Percentiles rank a stretch among this genome's conserved stretches.
phyloP scores from a whole-genome alignment of 2,113 vertebrate species.

The Ariopsis seemanni region DNA sequence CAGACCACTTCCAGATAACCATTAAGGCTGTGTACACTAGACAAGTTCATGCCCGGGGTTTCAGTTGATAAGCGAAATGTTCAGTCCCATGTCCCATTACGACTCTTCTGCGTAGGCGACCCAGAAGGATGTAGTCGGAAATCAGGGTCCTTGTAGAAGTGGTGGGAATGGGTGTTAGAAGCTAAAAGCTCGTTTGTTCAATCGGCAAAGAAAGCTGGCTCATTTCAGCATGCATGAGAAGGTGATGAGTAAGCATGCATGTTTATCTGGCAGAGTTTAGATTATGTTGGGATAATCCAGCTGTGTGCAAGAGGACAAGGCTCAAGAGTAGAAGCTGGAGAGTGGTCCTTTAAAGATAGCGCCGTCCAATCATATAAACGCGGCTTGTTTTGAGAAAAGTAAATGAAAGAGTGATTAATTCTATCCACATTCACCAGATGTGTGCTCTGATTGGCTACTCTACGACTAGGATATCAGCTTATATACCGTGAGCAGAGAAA shows the following conservation, averaged over 20 bases:
- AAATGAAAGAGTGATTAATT: not conserved
- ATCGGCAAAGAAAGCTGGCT: not conserved
- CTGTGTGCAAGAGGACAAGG: slow-evolving; percentile 61
- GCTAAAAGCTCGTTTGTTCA: not conserved
- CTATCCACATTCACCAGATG: too few relatives aligned
- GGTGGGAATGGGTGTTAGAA: not conserved
- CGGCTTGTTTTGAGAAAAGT: not conserved
- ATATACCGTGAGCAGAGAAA: too few relatives aligned
- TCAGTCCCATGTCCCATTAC: slow-evolving; percentile 41
- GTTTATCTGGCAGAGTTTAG: slow-evolving; percentile 58
- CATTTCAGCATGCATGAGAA: slow-evolving; percentile 10
- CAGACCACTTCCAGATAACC: slow-evolving; percentile 55
- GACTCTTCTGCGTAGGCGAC: not conserved
- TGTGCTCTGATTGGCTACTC: too few relatives aligned
- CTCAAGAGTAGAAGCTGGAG: not conserved
- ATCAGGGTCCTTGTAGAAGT: slow-evolving; percentile 46
- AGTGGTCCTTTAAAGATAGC: slow-evolving; percentile 43
- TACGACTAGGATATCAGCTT: too few relatives aligned
- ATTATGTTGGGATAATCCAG: slow-evolving; percentile 55
- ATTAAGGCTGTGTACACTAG: slow-evolving; percentile 44
- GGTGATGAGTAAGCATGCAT: slow-evolving; percentile 54
- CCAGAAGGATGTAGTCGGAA: slow-evolving; percentile 43
- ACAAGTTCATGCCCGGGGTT: slow-evolving; percentile 46
- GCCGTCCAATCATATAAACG: slow-evolving; percentile 51
- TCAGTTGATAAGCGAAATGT: slow-evolving; percentile 46